These are phyloP conservation scores for Echinarachnius parma DNA, from an alignment of 53 echinoderm and acorn worm species.

Conservation along the genomic window DNA sequence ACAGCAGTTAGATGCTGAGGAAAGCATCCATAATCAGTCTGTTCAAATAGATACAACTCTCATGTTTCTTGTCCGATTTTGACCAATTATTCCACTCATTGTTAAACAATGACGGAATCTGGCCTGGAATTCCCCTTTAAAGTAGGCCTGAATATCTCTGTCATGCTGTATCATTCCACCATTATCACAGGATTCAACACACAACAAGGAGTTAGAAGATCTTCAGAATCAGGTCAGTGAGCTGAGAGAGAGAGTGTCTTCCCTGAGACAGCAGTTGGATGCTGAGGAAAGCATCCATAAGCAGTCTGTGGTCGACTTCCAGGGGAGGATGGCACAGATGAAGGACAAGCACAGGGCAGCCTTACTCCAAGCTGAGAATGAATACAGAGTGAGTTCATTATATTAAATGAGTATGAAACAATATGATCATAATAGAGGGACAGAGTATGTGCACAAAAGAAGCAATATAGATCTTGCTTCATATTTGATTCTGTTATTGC, in stretches of 20 bases:
- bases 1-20: conserved; percentile 91
- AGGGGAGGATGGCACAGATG: conserved; percentile 57
- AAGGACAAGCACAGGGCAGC: conserved; percentile 71
- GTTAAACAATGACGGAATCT: no score
- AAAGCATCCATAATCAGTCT: conserved; percentile 63
- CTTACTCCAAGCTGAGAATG: conserved; percentile 65
- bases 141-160: no score
- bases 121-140: no score
- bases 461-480: no score
- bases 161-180: no score
- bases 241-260: conserved; percentile 72
- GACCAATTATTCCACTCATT: no score
- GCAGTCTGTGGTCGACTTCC: conserved; percentile 58
- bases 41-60: no score
- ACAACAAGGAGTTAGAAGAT: conserved; percentile 82
- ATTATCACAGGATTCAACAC: conserved; percentile 92
- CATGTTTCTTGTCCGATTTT: no score
- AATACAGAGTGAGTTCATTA: conserved; percentile 89
- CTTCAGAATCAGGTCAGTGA: conserved; percentile 68
- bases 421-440: no score
- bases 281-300: conserved; percentile 79
- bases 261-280: conserved; percentile 84
- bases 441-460: no score
- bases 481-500: no score
- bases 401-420: no score